Evolutionary conservation across 2,113 vertebrate genomes (phyloP).

Genomic region (Toxostoma redivivum): DNA sequence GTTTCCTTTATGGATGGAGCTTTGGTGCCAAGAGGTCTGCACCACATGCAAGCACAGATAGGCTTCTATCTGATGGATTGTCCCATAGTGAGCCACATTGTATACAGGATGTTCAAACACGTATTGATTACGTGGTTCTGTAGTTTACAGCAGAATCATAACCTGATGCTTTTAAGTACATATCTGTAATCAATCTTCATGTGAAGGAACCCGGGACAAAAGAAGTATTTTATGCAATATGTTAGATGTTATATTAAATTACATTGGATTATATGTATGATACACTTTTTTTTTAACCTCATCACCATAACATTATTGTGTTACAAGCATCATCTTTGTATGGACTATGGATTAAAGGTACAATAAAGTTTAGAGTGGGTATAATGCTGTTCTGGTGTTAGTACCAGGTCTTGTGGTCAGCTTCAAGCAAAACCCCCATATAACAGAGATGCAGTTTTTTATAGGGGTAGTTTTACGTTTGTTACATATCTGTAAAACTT

Average conservation of each 20-base stretch:
- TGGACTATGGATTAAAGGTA: background rate
- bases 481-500: background rate
- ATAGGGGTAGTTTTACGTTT: background rate
- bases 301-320: background rate
- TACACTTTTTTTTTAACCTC: background rate
- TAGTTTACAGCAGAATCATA: constrained; percentile 29
- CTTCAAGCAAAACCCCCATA: background rate
- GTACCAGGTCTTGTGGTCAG: background rate
- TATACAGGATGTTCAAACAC: constrained; percentile 28
- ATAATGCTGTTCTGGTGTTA: background rate
- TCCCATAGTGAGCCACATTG: background rate
- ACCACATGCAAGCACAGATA: background rate
- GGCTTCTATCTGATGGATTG: constrained; percentile 36
- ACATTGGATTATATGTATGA: background rate
- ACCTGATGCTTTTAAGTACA: constrained; percentile 26
- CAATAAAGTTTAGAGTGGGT: background rate
- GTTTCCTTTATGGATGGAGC: constrained; percentile 60
- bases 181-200: background rate
- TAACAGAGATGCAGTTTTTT: background rate
- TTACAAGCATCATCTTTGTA: background rate
- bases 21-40: constrained; percentile 72
- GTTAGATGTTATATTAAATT: background rate
- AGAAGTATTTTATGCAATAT: background rate
- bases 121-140: background rate
- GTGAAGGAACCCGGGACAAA: background rate